phyloP scores from a whole-genome alignment of 2,888 invertebrate genomes.

The Auanema freiburgensis region DNA sequence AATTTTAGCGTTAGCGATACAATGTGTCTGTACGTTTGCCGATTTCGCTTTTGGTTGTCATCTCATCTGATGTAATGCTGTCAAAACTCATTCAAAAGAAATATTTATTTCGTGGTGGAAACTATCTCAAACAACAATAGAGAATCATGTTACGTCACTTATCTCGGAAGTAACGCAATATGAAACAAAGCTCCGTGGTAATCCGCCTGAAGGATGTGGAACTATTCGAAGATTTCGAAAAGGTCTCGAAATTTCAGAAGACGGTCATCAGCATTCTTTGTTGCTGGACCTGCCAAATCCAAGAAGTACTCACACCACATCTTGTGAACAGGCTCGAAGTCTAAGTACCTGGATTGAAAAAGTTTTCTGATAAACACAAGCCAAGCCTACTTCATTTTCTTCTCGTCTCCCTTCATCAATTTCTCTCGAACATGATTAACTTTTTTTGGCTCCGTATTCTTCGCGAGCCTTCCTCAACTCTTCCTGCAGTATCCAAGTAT shows the following conservation, averaged over 20 bases:
- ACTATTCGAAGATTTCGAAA: too few species aligned
- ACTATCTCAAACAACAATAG: too few species aligned
- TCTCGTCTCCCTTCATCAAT: constrained; percentile 40
- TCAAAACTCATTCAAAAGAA: too few species aligned
- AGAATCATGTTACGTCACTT: too few species aligned
- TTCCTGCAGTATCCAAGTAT: too few species aligned
- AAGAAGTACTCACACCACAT: constrained; percentile 58
- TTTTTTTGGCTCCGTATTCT: constrained; percentile 26
- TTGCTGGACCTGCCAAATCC: constrained; percentile 7
- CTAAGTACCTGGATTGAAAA: too few species aligned
- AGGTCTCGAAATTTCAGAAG: constrained; percentile 59
- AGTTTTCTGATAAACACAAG: neutral
- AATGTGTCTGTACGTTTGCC: too few species aligned
- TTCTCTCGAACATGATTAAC: constrained; percentile 33
- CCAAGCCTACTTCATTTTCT: constrained; percentile 33
- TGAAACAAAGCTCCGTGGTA: constrained; percentile 67
- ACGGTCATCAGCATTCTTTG: constrained; percentile 37
- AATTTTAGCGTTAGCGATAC: too few species aligned
- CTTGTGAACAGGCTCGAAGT: constrained; percentile 49
- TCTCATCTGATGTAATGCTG: too few species aligned
- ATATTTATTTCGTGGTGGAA: too few species aligned
- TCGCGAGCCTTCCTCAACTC: too few species aligned
- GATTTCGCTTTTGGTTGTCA: too few species aligned
- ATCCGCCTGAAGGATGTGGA: constrained; percentile 62
- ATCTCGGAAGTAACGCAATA: constrained; percentile 57